Percentiles rank a stretch among this genome's conserved stretches.
These are phyloP conservation scores for Sparidentex hasta DNA, from an alignment of 2,797 vertebrate genomes.

Conservation along the genomic window DNA sequence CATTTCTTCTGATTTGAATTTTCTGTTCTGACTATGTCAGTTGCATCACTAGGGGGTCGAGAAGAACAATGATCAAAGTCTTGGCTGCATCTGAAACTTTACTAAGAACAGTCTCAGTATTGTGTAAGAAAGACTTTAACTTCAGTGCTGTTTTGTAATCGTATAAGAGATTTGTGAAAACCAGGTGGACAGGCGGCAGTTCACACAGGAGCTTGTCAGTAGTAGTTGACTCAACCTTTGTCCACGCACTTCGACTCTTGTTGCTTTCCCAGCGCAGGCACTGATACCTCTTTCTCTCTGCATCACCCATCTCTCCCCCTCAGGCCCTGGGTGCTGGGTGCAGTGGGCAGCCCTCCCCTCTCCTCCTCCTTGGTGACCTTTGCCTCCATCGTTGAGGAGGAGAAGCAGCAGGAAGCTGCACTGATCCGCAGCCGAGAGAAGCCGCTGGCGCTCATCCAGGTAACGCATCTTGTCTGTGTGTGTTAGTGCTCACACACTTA, in stretches of 20 bases:
- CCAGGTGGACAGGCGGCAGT: conserved; percentile 23
- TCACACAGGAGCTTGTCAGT: conserved; percentile 46
- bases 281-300: conserved; percentile 9
- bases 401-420: conserved; percentile 95
- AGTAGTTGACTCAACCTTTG: conserved; percentile 36
- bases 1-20: neutral
- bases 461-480: conserved; percentile 67
- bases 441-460: conserved; percentile 97
- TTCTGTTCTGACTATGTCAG: neutral
- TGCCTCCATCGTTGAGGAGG: conserved; percentile 96
- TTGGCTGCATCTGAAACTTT: neutral
- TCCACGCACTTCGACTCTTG: conserved; percentile 13
- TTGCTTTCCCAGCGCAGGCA: conserved; percentile 19
- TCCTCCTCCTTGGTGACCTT: conserved; percentile 88
- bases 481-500: conserved; percentile 9
- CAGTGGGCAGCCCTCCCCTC: conserved; percentile 79
- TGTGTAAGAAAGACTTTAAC: neutral
- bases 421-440: conserved; percentile 96
- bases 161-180: conserved; percentile 17
- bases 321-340: conserved; percentile 93
- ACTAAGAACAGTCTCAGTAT: neutral
- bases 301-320: conserved; percentile 61
- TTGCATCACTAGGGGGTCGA: neutral
- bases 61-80: neutral
- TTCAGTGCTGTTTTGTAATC: conserved; percentile 10